Evolutionary conservation across 1,140 invertebrate species (phyloP).

Genomic region (Stenopsyche tienmushanensis): DNA sequence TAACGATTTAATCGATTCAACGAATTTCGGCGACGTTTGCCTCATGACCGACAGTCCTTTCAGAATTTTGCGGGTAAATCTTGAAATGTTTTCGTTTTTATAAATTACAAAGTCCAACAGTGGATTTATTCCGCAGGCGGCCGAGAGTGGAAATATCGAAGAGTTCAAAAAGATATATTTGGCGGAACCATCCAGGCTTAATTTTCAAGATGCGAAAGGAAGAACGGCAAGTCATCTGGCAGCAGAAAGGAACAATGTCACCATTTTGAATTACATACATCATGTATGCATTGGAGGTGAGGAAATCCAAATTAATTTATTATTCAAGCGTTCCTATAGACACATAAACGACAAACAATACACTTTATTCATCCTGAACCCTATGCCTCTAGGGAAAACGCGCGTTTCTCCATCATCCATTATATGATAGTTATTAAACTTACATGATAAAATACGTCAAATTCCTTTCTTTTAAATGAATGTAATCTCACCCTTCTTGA

Average conservation of each 20-base stretch:
- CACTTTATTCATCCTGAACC: too few relatives aligned
- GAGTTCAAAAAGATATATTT: conserved; percentile 73
- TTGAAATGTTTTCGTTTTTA: background rate
- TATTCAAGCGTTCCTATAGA: too few relatives aligned
- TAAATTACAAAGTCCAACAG: conserved; percentile 6
- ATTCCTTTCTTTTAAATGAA: too few relatives aligned
- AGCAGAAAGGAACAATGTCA: conserved; percentile 63
- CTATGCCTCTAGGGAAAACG: too few relatives aligned
- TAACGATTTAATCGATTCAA: conserved; percentile 29
- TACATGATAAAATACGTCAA: too few relatives aligned
- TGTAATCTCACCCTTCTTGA: too few relatives aligned
- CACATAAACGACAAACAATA: too few relatives aligned
- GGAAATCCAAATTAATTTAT: too few relatives aligned
- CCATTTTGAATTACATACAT: conserved; percentile 1
- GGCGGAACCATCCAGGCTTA: conserved; percentile 66
- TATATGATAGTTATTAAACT: too few relatives aligned
- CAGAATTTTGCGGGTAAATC: conserved; percentile 58
- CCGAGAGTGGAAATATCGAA: conserved; percentile 77
- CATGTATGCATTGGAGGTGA: conserved; percentile 3
- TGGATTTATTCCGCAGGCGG: conserved; percentile 61
- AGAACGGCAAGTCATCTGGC: conserved; percentile 77
- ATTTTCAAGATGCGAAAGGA: conserved; percentile 69
- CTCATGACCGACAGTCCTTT: conserved; percentile 65
- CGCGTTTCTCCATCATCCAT: too few relatives aligned
- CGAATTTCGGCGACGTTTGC: conserved; percentile 54